Base-by-base conservation (phyloP, 1,140 invertebrate species). In the Sipha flava region DNA sequence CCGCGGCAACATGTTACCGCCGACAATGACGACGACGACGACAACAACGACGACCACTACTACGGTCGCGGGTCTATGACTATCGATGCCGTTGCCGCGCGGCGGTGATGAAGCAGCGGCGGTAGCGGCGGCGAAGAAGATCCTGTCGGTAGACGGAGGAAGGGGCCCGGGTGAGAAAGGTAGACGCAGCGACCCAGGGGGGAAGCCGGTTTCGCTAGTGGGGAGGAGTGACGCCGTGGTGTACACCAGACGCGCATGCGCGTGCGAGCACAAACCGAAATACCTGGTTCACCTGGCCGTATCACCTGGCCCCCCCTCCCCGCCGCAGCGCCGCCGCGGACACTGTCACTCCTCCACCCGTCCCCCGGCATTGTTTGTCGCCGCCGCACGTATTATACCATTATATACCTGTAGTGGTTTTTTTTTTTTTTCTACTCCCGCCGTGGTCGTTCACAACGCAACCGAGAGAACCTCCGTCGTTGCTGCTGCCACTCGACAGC, bases 261-360 rank as follows among this genome's bases (percentile, higher is more conserved):
- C 18, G 10, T 9, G n/a, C 21, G 23, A 12, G 23, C 4, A 9
- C 31, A 31, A 47, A 34, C 49, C 52, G 49, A 77, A 77, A 77
- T 77, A 77, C 72, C 72, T 77, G 72, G 72, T 77, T 77, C 72
- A 77, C 72, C 72, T 77, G 72, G 72, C 34, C 72, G 72, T 77
- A 77, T 77, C 72, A 77, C 72, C 72, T 77, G 72, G 72, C 49
- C 26, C 16, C n/a, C 49, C 54, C 54, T 21, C 18, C 54, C 52
- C 72, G 18, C 47, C 31, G 18, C 18, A 6, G 29, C 18, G 14
- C 26, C 72, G 12, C 31, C 49, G 14, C 49, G 47, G 31, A 34
- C 23, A 12, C 1, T 29, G 72, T 2, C 31, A 21, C 62, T 10
- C 18, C 26, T 18, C 70, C 70, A 7, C 70, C 59, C 31, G n/a